Evolutionary conservation across 2,113 vertebrate genomes (phyloP).

Genomic region (Sinocyclocheilus anophthalmus): DNA sequence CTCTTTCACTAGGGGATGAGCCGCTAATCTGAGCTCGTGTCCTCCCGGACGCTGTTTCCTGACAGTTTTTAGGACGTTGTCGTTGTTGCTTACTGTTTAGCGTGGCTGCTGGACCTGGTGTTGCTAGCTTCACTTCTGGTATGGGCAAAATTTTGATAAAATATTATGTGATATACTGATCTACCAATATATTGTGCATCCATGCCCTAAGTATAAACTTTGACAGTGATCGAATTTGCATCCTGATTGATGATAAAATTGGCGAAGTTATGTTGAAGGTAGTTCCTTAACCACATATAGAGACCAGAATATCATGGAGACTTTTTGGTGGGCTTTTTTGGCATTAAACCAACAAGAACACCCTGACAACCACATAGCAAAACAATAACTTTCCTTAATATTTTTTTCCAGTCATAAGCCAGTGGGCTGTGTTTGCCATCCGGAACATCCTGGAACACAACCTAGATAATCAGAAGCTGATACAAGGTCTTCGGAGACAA

Average conservation of each 20-base stretch:
- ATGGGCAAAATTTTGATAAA: neutral
- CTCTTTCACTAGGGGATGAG: conserved; percentile 51
- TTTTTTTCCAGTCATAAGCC: conserved; percentile 84
- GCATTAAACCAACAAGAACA: neutral
- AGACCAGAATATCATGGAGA: neutral
- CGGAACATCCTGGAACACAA: conserved; percentile 88
- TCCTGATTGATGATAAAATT: neutral
- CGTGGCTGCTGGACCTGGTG: neutral
- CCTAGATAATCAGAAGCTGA: conserved; percentile 82
- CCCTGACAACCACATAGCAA: neutral
- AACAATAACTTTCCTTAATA: conserved; percentile 50
- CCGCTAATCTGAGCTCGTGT: conserved; percentile 49
- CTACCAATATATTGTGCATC: neutral
- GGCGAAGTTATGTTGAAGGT: neutral
- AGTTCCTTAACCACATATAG: neutral
- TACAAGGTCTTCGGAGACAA: conserved; percentile 78
- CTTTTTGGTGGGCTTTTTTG: neutral
- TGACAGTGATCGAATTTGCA: neutral
- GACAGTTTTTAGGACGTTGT: conserved; percentile 21
- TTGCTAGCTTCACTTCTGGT: neutral
- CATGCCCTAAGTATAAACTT: neutral
- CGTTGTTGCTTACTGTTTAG: conserved; percentile 27
- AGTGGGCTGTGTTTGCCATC: conserved; percentile 91
- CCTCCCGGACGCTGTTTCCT: neutral
- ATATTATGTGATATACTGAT: neutral